A percentile compares a stretch with the other conserved stretches of the same genome.
These are phyloP conservation scores for Temnothorax curvispinosus DNA, from an alignment of 1,140 invertebrate genomes.

Conservation along the genomic window DNA sequence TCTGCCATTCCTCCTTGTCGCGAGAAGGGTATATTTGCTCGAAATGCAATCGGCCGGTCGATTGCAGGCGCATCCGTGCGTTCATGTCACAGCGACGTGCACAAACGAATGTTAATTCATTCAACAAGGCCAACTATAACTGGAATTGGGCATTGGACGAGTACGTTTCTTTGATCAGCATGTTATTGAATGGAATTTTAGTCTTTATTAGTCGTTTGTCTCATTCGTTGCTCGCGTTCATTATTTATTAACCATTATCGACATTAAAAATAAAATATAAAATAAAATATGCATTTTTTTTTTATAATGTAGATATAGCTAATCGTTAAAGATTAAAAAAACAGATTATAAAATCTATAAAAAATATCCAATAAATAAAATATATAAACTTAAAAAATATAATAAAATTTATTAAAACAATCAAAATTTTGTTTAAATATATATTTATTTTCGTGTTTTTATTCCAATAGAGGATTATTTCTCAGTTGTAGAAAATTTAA, in stretches of 20 bases:
- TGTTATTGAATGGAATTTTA: background rate
- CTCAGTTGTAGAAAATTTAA: too few relatives aligned
- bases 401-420: background rate
- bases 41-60: conserved; percentile 19
- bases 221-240: background rate
- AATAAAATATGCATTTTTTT: background rate
- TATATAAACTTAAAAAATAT: too few relatives aligned
- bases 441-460: background rate
- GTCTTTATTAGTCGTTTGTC: background rate
- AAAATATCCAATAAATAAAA: background rate
- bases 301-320: background rate
- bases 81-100: conserved; percentile 15
- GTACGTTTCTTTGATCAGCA: background rate
- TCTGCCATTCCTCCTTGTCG: background rate
- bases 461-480: background rate
- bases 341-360: background rate
- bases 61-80: conserved; percentile 23
- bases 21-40: background rate
- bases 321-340: background rate
- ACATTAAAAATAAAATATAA: too few relatives aligned
- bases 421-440: background rate
- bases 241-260: background rate
- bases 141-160: background rate
- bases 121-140: background rate
- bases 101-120: conserved; percentile 16